Conservation (phyloP, 64 coral and sea anemone genomes). For the Actinia tenebrosa region DNA sequence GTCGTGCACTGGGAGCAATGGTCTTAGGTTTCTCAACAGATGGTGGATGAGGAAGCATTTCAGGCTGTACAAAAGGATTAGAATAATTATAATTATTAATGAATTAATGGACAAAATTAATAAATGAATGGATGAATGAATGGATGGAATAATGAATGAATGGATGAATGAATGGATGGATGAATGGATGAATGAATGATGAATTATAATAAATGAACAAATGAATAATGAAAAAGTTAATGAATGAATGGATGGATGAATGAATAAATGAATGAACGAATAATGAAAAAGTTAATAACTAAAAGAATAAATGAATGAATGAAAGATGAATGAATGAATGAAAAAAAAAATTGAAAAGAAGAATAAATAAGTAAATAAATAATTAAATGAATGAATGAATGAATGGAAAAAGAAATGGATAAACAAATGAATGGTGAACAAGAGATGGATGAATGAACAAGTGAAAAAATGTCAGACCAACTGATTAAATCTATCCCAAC, state of each 20-base stretch:
- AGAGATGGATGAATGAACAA: background rate
- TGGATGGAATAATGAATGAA: background rate
- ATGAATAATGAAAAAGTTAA: background rate
- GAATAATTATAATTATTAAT: background rate
- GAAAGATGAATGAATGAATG: background rate
- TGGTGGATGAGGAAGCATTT: slow-evolving; percentile 45
- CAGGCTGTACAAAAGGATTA: slow-evolving; percentile 38
- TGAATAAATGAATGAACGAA: background rate
- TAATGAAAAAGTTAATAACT: too few species aligned
- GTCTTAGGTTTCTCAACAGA: slow-evolving; percentile 37
- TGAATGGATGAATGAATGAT: background rate
- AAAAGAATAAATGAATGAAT: background rate
- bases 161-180: background rate
- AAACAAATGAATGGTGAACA: background rate
- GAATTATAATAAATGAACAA: background rate
- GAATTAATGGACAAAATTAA: background rate
- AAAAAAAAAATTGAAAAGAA: too few species aligned
- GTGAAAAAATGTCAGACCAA: background rate
- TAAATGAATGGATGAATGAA: background rate
- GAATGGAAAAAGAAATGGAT: background rate
- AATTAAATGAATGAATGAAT: background rate
- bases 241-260: background rate
- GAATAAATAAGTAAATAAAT: too few species aligned
- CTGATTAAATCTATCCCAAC: too few species aligned
- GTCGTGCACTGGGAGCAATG: slow-evolving; percentile 33